Base-by-base conservation (phyloP, 2,797 vertebrate species). In the Dipus sagitta region DNA sequence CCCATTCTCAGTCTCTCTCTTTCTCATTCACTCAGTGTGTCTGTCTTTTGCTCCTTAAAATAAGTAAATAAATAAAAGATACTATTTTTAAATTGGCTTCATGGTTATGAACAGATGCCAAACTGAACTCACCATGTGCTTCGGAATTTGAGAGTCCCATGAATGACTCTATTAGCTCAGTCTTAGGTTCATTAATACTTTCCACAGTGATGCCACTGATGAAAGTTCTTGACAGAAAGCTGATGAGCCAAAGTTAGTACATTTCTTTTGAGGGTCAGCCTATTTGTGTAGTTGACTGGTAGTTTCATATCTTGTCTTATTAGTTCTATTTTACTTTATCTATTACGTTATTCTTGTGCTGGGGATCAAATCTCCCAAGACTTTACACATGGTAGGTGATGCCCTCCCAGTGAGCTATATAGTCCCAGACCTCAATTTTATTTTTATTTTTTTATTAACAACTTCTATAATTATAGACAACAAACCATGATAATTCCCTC, bases 251-350 rank as follows among this genome's bases (percentile, higher is more conserved):
- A 54, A 85, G 64, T 81, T 74, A n/a, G 47, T 47, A 15, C 28
- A 3, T 47, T 58, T 70, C 52, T 30, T 34, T 71, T 87, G 18
- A 47, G 26, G 58, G 8, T 80, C n/a, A 21, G 28, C 60, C 64
- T 77, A 8, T 62, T 60, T 62, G 34, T 60, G 12, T 67, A 58
- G 24, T 58, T 72, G 2, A 86, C 32, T 87, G 14, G 5, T 76
- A n/a, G n/a, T 79, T 96, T 94, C 32, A n/a, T 65, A 83, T 21
- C 83, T 88, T 72, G 30, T 71, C 24, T 82, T 6, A 72, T 74
- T 77, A 62, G 9, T 4, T 4, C 70, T 52, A 0, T 58, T 24
- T 23, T 47, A 6, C 6, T 58, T 38, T 72, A 42, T 47, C 11
- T 68, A 30, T 6, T 32, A 28, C 32, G 47, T 68, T 3, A 38